These are phyloP conservation scores for Chlorodrepanis virens DNA, from an alignment of 2,113 vertebrate genomes.

Conservation along the genomic window DNA sequence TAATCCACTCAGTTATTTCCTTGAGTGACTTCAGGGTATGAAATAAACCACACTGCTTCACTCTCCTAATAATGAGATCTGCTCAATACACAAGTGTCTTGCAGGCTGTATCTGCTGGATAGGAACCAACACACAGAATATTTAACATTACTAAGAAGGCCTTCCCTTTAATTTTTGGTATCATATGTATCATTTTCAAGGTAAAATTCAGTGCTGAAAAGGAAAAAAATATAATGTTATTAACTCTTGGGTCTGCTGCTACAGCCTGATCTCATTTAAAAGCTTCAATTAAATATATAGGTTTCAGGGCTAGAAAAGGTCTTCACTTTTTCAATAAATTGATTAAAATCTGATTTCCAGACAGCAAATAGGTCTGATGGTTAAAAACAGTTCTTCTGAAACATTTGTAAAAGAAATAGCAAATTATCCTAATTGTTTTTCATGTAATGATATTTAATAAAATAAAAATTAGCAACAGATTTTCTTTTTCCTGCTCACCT, in stretches of 20 bases:
- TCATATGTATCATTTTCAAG: slow-evolving; percentile 24
- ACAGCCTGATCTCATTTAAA: slow-evolving; percentile 28
- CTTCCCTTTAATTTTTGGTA: slow-evolving; percentile 40
- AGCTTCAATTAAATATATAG: slow-evolving; percentile 41
- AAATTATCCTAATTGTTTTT: not conserved
- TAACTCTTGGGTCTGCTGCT: not conserved
- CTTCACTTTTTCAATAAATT: slow-evolving; percentile 1
- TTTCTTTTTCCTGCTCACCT: not conserved
- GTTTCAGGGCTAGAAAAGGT: slow-evolving; percentile 33
- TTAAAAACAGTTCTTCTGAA: not conserved
- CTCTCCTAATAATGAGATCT: slow-evolving; percentile 68
- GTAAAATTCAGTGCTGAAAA: slow-evolving; percentile 58
- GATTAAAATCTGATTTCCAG: slow-evolving; percentile 41
- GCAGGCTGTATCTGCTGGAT: slow-evolving; percentile 49
- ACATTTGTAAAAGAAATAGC: not conserved
- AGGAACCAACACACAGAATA: slow-evolving; percentile 51
- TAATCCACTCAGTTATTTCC: slow-evolving; percentile 50
- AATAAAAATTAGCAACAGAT: not conserved
- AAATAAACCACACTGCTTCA: slow-evolving; percentile 63
- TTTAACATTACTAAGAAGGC: slow-evolving; percentile 50
- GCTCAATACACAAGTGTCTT: slow-evolving; percentile 61
- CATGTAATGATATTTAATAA: not conserved
- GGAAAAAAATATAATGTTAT: slow-evolving; percentile 53
- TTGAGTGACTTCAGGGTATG: slow-evolving; percentile 52
- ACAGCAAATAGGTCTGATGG: not conserved